phyloP scores from a whole-genome alignment of 1,140 invertebrate species.

The Apocrypta bakeri region DNA sequence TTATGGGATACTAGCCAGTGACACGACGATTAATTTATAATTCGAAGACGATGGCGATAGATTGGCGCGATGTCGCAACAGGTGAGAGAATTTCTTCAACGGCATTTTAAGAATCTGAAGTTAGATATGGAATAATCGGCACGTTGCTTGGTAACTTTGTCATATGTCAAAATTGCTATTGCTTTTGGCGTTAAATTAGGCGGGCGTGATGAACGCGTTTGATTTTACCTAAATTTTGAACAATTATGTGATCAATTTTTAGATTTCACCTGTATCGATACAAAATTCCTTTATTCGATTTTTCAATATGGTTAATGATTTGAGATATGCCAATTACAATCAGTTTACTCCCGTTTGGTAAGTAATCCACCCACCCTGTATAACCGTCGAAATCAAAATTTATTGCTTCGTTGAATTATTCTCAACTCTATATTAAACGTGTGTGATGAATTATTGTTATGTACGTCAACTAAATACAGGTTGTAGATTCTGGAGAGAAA shows the following conservation, averaged over 20 bases:
- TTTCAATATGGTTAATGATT: slow-evolving; percentile 57
- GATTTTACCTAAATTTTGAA: neutral
- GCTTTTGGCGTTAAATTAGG: neutral
- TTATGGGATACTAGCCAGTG: too few species aligned
- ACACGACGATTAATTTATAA: too few species aligned
- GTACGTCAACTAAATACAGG: neutral
- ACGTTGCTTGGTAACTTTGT: neutral
- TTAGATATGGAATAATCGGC: neutral
- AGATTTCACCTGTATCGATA: neutral
- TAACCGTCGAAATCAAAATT: too few species aligned
- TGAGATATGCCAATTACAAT: slow-evolving; percentile 57
- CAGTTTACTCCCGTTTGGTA: slow-evolving; percentile 59
- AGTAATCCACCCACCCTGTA: too few species aligned
- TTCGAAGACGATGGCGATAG: too few species aligned
- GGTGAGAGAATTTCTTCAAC: slow-evolving; percentile 17
- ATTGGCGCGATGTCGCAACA: slow-evolving; percentile 21
- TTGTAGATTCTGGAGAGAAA: neutral
- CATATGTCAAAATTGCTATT: too few species aligned
- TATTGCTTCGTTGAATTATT: too few species aligned
- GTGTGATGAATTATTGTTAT: too few species aligned
- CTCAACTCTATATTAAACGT: too few species aligned
- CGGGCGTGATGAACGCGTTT: neutral
- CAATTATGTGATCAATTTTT: neutral
- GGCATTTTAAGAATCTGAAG: slow-evolving; percentile 27
- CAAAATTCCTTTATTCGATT: neutral